phyloP scores from a whole-genome alignment of 1,140 invertebrate genomes.

The Drosophila bocki region DNA sequence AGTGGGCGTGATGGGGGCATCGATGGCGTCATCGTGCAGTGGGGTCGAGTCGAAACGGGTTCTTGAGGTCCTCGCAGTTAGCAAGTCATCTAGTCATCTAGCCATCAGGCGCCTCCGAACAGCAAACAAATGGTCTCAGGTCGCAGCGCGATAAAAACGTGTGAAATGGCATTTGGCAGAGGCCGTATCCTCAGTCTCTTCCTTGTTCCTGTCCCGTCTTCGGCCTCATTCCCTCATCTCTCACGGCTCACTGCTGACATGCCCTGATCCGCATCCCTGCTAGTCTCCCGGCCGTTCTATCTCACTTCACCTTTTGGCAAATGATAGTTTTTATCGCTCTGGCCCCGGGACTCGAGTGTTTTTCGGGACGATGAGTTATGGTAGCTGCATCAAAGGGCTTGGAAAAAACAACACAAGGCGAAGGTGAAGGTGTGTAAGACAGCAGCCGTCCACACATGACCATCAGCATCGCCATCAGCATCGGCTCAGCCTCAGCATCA shows the following conservation, averaged over 20 bases:
- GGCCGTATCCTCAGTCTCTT: slow-evolving; percentile 25
- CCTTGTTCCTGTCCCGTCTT: neutral
- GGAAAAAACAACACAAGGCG: slow-evolving; percentile 45
- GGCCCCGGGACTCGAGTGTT: slow-evolving; percentile 50
- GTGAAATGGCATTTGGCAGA: slow-evolving; percentile 76
- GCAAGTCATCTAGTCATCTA: slow-evolving; percentile 76
- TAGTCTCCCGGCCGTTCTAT: slow-evolving; percentile 34
- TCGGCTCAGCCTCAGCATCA: slow-evolving; percentile 44
- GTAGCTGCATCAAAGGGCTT: slow-evolving; percentile 78
- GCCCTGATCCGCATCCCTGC: slow-evolving; percentile 19
- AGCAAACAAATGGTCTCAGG: slow-evolving; percentile 71
- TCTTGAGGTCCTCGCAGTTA: slow-evolving; percentile 43
- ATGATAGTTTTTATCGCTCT: slow-evolving; percentile 78
- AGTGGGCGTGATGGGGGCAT: slow-evolving; percentile 55
- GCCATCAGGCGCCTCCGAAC: slow-evolving; percentile 68
- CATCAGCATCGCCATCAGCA: slow-evolving; percentile 56
- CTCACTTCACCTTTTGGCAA: slow-evolving; percentile 74
- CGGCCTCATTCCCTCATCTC: slow-evolving; percentile 11
- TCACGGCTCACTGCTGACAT: slow-evolving; percentile 17
- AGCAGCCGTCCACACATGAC: slow-evolving; percentile 52
- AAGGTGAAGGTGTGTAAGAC: slow-evolving; percentile 38
- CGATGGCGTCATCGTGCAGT: slow-evolving; percentile 67
- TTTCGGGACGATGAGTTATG: slow-evolving; percentile 75
- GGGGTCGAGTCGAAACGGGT: neutral
- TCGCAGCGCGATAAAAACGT: slow-evolving; percentile 72